Base-by-base conservation (phyloP, 2,797 vertebrate genomes). In the Sparidentex hasta region DNA sequence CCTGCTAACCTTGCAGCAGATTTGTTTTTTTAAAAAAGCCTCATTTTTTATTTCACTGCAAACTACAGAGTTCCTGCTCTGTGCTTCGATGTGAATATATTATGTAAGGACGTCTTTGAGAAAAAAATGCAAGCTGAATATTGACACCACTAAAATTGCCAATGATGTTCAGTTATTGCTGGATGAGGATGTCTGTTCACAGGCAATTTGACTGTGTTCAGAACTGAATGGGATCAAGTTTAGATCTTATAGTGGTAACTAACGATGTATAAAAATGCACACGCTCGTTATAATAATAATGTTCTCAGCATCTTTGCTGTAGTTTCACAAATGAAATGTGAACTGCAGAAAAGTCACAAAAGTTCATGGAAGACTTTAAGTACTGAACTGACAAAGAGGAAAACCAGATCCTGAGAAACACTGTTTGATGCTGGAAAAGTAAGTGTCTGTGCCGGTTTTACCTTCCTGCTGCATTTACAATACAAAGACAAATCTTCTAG, bases 401-500 rank as follows among this genome's bases (percentile, higher is more conserved):
- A 78, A 80, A 25, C 16, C 20, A n/a, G 25, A 83, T 86, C 44
- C 55, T 44, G 48, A 55, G 55, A 82, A 71, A 71, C 33, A 33
- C 2, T 4, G 57, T 73, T 76, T 80, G 85, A 90, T 83, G 75
- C 70, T 25, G 2, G 51, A 66, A 38, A 77, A 80, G 46, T 25
- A 72, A 74, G 75, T 70, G 8, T n/a, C 23, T 80, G 21, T 80
- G 76, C 78, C 62, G 78, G 11, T 71, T 77, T 84, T 88, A 71
- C 62, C 59, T 87, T 72, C 23, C 70, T n/a, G 47, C 77, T 62
- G 73, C 58, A 78, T 88, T 88, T 70, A 80, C 82, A 88, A 78
- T n/a, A 80, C 85, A 90, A 92, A 88, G 68, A 70, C 13, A n/a
- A 78, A 61, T 80, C 65, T 58, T 74, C 64, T n/a, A 44, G 63